These are phyloP conservation scores for Sebastes umbrosus DNA, from an alignment of 2,797 vertebrate species.

Conservation along the genomic window DNA sequence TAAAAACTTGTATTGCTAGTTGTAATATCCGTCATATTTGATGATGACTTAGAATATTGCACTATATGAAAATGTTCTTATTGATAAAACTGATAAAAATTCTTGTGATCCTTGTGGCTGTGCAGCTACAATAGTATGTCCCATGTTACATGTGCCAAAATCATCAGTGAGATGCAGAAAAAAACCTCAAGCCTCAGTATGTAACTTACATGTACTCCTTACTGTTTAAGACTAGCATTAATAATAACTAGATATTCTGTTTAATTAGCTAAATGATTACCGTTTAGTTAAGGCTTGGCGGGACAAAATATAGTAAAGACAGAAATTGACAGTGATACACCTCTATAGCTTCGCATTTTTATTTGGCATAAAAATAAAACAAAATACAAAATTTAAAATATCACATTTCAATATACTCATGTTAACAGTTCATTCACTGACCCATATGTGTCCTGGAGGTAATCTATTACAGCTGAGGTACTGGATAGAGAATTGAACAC, in stretches of 20 bases:
- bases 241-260: not conserved
- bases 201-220: not conserved
- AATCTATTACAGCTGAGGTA: constrained; percentile 93
- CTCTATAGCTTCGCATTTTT: constrained; percentile 6
- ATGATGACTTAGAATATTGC: not conserved
- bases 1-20: not conserved
- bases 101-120: not conserved
- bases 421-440: constrained; percentile 49
- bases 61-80: not conserved
- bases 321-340: not conserved
- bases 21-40: not conserved
- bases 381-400: not conserved
- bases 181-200: not conserved
- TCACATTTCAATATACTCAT: constrained; percentile 9
- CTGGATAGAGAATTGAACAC: constrained; percentile 94
- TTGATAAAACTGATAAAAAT: not conserved
- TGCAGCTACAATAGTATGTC: not conserved
- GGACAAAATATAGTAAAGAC: not conserved
- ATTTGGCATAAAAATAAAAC: constrained; percentile 46
- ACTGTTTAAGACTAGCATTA: not conserved
- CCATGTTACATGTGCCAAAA: not conserved
- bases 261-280: not conserved
- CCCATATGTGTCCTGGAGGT: constrained; percentile 89
- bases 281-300: not conserved
- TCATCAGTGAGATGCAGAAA: not conserved